These are phyloP conservation scores for Poeciliopsis occidentalis DNA, from an alignment of 2,113 vertebrate species.

Conservation along the genomic window DNA sequence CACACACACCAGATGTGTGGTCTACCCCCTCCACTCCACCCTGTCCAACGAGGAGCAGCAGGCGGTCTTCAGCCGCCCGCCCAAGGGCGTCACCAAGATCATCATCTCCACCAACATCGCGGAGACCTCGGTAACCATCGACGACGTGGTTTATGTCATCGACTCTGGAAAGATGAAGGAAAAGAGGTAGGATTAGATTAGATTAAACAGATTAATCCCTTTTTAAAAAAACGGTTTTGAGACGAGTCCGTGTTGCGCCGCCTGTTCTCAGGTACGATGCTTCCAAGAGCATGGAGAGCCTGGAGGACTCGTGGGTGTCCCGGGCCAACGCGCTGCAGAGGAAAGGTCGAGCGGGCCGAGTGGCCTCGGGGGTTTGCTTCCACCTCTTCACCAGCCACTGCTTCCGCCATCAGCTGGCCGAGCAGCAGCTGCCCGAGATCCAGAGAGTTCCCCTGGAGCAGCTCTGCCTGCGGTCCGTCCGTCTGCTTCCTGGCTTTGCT, in stretches of 20 bases:
- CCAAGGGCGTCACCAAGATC: constrained; percentile 89
- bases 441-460: constrained; percentile 95
- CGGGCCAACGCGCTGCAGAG: constrained; percentile 93
- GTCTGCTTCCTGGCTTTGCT: constrained; percentile 12
- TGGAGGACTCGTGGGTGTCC: constrained; percentile 94
- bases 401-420: constrained; percentile 87
- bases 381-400: constrained; percentile 96
- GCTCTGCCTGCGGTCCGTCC: constrained; percentile 90
- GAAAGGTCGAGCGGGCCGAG: constrained; percentile 92
- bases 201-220: background rate
- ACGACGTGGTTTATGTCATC: constrained; percentile 95
- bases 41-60: constrained; percentile 96
- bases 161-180: constrained; percentile 99
- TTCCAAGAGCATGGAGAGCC: constrained; percentile 96
- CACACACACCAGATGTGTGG: constrained; percentile 82
- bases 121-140: constrained; percentile 96
- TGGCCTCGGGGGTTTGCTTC: constrained; percentile 94
- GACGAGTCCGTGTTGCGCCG: background rate
- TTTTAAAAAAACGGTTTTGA: background rate
- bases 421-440: constrained; percentile 95
- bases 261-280: constrained; percentile 86
- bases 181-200: constrained; percentile 83
- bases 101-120: constrained; percentile 99
- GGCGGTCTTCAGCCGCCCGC: constrained; percentile 89
- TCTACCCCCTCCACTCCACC: constrained; percentile 94